These are phyloP conservation scores for Alloplasta piceator DNA, from an alignment of 2,888 invertebrate genomes.

Conservation along the genomic window DNA sequence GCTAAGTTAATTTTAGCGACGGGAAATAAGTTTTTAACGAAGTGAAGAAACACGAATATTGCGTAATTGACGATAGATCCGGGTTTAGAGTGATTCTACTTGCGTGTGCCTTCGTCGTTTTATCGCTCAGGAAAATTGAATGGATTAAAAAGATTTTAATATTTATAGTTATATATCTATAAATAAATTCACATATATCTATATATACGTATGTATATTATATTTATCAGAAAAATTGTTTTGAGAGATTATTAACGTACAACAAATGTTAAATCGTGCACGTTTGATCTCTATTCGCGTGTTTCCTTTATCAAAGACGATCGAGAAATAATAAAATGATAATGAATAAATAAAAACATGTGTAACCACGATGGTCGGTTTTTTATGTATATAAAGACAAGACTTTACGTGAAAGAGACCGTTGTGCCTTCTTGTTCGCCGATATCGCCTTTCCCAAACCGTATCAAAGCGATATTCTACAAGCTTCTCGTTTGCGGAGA, in stretches of 20 bases:
- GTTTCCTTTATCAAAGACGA: background rate
- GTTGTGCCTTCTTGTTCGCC: conserved; percentile 55
- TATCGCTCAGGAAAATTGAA: conserved; percentile 38
- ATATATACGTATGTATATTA: conserved; percentile 17
- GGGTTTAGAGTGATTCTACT: background rate
- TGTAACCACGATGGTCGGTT: conserved; percentile 11
- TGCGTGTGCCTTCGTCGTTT: conserved; percentile 53
- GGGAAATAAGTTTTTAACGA: conserved; percentile 25
- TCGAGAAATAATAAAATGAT: conserved; percentile 6
- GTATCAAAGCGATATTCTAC: conserved; percentile 30
- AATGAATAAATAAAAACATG: background rate
- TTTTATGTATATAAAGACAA: conserved; percentile 6
- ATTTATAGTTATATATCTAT: conserved; percentile 12
- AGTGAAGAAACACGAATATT: conserved; percentile 5
- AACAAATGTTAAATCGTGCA: conserved; percentile 33
- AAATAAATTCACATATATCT: too few species aligned
- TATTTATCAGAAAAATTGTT: conserved; percentile 30
- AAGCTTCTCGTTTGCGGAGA: conserved; percentile 28
- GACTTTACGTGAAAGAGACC: conserved; percentile 31
- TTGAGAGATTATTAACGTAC: conserved; percentile 33
- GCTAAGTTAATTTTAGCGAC: conserved; percentile 5
- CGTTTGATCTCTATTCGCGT: conserved; percentile 38
- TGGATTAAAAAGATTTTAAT: conserved; percentile 25
- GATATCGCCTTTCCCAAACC: conserved; percentile 65
- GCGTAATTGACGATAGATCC: conserved; percentile 8